Percentiles rank a stretch among this genome's conserved stretches.
Conservation (phyloP, 2,797 vertebrate genomes). For the Poecilia wingei region DNA sequence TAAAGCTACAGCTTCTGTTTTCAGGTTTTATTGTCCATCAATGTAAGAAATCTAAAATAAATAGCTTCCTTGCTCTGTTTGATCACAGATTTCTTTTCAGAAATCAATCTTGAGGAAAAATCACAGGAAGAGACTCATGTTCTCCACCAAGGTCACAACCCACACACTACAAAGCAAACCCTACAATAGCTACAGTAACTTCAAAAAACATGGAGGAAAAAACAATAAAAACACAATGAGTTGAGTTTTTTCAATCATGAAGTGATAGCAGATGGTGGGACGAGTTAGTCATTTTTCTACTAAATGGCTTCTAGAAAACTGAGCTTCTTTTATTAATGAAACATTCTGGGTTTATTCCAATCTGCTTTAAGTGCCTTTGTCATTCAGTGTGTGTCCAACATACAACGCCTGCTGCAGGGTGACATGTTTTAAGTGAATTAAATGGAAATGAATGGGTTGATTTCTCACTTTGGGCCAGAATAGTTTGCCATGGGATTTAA, state of each 20-base stretch:
- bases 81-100: neutral
- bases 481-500: conserved; percentile 99
- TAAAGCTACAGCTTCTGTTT: neutral
- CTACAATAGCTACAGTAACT: conserved; percentile 9
- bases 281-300: neutral
- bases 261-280: conserved; percentile 19
- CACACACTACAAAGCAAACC: conserved; percentile 46
- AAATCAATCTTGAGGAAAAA: conserved; percentile 6
- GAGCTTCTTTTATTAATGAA: neutral
- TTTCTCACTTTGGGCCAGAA: conserved; percentile 83
- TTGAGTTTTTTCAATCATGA: conserved; percentile 27
- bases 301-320: neutral
- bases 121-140: neutral
- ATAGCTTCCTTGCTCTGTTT: neutral
- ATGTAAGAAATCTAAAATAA: conserved; percentile 1
- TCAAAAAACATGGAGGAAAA: neutral
- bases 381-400: conserved; percentile 16
- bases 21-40: neutral
- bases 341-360: conserved; percentile 6
- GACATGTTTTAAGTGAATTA: conserved; percentile 38
- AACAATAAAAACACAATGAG: neutral
- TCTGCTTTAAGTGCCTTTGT: conserved; percentile 12
- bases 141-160: conserved; percentile 33
- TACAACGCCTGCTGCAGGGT: conserved; percentile 8
- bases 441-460: conserved; percentile 31